Evolutionary conservation across 2,113 vertebrate species (phyloP).

Genomic region (Tapirus terrestris): DNA sequence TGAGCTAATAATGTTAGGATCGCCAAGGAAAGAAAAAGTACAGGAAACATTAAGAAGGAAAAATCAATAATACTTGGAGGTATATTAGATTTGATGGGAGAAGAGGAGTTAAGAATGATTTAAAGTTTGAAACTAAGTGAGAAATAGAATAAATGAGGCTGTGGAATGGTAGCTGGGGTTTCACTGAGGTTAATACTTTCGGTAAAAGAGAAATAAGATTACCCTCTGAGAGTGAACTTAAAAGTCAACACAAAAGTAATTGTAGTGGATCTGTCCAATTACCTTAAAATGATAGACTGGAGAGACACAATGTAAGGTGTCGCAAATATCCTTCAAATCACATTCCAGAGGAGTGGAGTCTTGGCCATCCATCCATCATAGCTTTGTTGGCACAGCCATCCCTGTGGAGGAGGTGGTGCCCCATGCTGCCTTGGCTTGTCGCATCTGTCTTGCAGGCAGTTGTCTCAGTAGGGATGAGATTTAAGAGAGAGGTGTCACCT

Average conservation of each 20-base stretch:
- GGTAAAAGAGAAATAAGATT: neutral
- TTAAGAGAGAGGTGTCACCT: neutral
- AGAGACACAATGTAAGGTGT: neutral
- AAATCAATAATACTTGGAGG: neutral
- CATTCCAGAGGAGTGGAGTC: accelerated
- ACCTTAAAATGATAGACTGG: neutral
- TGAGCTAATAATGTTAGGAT: neutral
- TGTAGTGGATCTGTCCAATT: neutral
- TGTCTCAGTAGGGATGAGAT: neutral
- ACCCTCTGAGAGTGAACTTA: neutral
- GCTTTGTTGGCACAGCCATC: accelerated
- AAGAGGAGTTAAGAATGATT: neutral
- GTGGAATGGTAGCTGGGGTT: neutral
- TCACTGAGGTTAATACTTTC: neutral
- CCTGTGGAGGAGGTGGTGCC: neutral
- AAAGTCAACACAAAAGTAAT: neutral
- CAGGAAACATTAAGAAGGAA: neutral
- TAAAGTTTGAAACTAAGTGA: neutral
- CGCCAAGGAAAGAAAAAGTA: neutral
- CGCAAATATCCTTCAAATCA: neutral
- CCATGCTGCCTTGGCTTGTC: neutral
- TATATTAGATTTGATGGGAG: neutral
- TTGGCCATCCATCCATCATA: accelerated
- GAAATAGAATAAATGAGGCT: neutral
- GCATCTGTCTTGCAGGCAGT: neutral